Base-by-base conservation (phyloP, 2,113 vertebrate genomes). In the Sinocyclocheilus rhinocerous region DNA sequence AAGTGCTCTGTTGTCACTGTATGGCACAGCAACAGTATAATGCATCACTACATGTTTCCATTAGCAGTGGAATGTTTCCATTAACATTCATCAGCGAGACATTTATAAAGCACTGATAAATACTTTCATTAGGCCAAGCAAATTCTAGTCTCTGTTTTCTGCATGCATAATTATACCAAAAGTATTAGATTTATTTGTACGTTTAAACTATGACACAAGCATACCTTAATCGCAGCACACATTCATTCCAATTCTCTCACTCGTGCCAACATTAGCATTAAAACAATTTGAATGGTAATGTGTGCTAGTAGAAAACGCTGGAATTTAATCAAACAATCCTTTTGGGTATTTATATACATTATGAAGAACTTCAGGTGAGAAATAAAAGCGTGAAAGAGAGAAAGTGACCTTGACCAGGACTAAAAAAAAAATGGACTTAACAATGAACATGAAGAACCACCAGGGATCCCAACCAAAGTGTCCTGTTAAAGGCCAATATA, bases 221-320 rank as follows among this genome's bases (percentile, higher is more conserved):
- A 26, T 20, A 5, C 42, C 83, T 84, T 72, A 63, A 82, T 87
- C 39, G 83, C 86, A 45, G 84, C 59, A 67, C 65, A 18, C n/a
- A 67, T 24, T 69, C 77, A 79, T 76, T 86, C 84, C 84, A 76
- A 72, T 87, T 85, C 86, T 81, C 85, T 16, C 52, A 57, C 80
- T 67, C 18, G 4, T 11, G 72, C 33, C 84, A 84, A 61, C 86
- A 93, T 93, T 92, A 91, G 92, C 92, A 93, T 93, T 91, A 91
- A 92, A 92, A 93, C 92, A 91, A 92, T 93, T 88, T 92, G 90
- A 91, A 93, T 93, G 91, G 90, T 92, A 93, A 93, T 92, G 85
- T 61, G 85, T 52, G 84, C 42, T 67, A 85, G 72, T 75, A 72
- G 84, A 88, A 83, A 88, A 84, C 50, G 81, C 79, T 90, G 84